Evolutionary conservation across 1,140 invertebrate species (phyloP).

Genomic region (Drosophila kikkawai): DNA sequence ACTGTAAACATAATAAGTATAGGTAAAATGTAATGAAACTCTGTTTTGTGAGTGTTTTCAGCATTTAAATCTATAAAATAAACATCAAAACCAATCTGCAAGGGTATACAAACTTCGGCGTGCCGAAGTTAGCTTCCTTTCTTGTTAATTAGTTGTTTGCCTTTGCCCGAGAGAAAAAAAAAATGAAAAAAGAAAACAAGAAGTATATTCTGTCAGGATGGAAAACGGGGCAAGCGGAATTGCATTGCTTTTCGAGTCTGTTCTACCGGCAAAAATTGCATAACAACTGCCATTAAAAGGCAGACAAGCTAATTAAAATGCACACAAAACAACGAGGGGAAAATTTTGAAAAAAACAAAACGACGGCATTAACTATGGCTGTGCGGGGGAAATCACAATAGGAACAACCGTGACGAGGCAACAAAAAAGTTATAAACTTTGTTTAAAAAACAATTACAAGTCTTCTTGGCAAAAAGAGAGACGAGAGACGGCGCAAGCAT

Average conservation of each 20-base stretch:
- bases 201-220: slow-evolving; percentile 12
- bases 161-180: slow-evolving; percentile 33
- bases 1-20: too few species aligned
- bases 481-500: slow-evolving; percentile 26
- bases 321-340: slow-evolving; percentile 31
- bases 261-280: slow-evolving; percentile 64
- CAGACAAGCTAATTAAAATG: slow-evolving; percentile 79
- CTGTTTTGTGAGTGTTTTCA: too few species aligned
- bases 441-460: slow-evolving; percentile 78
- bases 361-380: slow-evolving; percentile 18
- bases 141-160: slow-evolving; percentile 70
- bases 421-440: slow-evolving; percentile 77
- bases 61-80: too few species aligned
- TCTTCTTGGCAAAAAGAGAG: slow-evolving; percentile 2
- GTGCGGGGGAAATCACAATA: slow-evolving; percentile 29
- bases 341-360: slow-evolving; percentile 30
- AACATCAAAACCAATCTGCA: too few species aligned
- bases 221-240: slow-evolving; percentile 26
- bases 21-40: too few species aligned
- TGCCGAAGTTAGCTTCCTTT: too few species aligned
- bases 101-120: too few species aligned
- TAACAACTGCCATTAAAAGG: slow-evolving; percentile 78
- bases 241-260: slow-evolving; percentile 63
- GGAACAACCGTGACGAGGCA: slow-evolving; percentile 41
- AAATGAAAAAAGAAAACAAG: slow-evolving; percentile 16